Conservation (phyloP, 1,140 invertebrate species). For the Lepidurus couesii region DNA sequence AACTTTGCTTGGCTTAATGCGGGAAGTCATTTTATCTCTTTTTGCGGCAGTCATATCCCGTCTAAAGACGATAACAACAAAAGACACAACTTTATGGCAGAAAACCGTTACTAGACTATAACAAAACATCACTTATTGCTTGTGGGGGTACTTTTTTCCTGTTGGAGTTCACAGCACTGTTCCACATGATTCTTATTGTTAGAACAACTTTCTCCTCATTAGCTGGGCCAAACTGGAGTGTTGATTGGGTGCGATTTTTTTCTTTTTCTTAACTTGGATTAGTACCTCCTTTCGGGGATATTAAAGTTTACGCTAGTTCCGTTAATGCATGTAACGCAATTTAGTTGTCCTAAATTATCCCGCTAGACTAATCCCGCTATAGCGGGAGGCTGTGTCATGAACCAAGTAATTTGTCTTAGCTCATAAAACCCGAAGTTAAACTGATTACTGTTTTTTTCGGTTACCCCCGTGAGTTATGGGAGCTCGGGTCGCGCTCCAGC, state of each 20-base stretch:
- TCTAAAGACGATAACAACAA: neutral
- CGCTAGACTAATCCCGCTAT: too few relatives aligned
- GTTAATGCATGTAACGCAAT: too few relatives aligned
- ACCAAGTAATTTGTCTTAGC: too few relatives aligned
- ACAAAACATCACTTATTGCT: too few relatives aligned
- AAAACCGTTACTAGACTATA: neutral
- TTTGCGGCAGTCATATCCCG: neutral
- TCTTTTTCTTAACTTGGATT: neutral
- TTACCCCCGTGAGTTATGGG: too few relatives aligned
- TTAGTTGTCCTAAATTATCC: too few relatives aligned
- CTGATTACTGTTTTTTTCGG: too few relatives aligned
- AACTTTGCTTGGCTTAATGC: slow-evolving; percentile 8
- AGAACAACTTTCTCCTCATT: neutral
- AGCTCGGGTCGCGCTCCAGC: too few relatives aligned
- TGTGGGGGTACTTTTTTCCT: neutral
- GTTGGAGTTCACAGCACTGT: neutral
- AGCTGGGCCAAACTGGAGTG: neutral
- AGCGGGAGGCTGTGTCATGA: too few relatives aligned
- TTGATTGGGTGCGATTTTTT: neutral
- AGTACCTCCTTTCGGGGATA: too few relatives aligned
- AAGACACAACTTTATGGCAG: neutral
- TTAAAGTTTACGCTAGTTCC: too few relatives aligned
- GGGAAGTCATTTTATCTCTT: neutral
- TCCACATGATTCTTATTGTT: neutral
- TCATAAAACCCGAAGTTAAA: too few relatives aligned